These are phyloP conservation scores for Heliconius aoede DNA, from an alignment of 2,888 invertebrate genomes.

Conservation along the genomic window DNA sequence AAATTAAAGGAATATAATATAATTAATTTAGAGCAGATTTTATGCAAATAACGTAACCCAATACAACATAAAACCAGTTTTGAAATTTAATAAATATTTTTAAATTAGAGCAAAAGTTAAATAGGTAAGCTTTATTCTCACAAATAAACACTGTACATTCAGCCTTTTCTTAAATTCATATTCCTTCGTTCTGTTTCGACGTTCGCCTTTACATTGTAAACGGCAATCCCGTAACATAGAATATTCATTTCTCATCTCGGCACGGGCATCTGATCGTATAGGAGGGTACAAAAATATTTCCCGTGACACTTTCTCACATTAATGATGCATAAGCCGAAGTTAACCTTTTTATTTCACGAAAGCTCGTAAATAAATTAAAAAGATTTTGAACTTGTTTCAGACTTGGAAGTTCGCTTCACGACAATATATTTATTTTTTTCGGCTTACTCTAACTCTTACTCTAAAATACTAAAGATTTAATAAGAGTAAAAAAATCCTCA, in stretches of 20 bases:
- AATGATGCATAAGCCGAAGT: constrained; percentile 50
- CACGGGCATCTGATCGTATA: constrained; percentile 50
- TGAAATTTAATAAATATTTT: neutral
- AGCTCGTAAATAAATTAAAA: constrained; percentile 17
- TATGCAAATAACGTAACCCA: neutral
- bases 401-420: neutral
- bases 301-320: constrained; percentile 51
- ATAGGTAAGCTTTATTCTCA: neutral
- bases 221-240: constrained; percentile 49
- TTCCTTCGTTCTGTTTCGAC: constrained; percentile 36
- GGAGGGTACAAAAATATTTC: constrained; percentile 49
- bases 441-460: neutral
- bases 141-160: constrained; percentile 22
- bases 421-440: neutral
- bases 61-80: neutral
- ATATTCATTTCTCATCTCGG: constrained; percentile 58
- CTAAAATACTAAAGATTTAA: neutral
- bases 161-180: constrained; percentile 30
- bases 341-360: constrained; percentile 32
- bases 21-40: neutral
- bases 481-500: neutral
- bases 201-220: constrained; percentile 40
- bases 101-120: neutral
- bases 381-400: neutral
- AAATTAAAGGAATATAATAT: neutral